These are phyloP conservation scores for Megalopta genalis DNA, from an alignment of 1,140 invertebrate species.

Conservation along the genomic window DNA sequence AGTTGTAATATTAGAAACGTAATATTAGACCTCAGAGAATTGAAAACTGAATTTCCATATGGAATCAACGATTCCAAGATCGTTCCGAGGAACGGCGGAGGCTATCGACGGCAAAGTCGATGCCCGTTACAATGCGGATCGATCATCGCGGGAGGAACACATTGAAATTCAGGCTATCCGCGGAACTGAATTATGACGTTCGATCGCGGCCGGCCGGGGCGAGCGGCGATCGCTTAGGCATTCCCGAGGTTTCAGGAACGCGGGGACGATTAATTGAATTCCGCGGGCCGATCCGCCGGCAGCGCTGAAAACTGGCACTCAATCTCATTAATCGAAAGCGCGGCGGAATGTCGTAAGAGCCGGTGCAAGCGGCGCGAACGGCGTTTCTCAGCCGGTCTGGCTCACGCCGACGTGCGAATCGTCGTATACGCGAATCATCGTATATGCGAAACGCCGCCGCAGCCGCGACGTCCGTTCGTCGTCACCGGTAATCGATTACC, in stretches of 20 bases:
- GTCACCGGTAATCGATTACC: constrained; percentile 57
- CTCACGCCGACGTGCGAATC: constrained; percentile 43
- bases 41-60: too few relatives aligned
- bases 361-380: constrained; percentile 12
- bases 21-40: too few relatives aligned
- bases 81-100: neutral
- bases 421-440: constrained; percentile 36
- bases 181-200: constrained; percentile 45
- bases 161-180: constrained; percentile 48
- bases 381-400: constrained; percentile 9
- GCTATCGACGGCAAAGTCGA: neutral
- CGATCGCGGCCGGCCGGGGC: neutral
- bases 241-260: constrained; percentile 60
- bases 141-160: constrained; percentile 11
- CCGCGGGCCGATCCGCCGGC: constrained; percentile 22
- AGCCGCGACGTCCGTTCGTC: constrained; percentile 42
- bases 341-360: constrained; percentile 51
- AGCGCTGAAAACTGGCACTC: constrained; percentile 50
- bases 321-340: constrained; percentile 60
- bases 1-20: too few relatives aligned
- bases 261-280: constrained; percentile 52
- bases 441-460: neutral
- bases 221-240: constrained; percentile 21
- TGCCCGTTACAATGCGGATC: neutral
- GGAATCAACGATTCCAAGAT: too few relatives aligned